Base-by-base conservation (phyloP, 2,797 vertebrate genomes). In the Pachyuromys duprasi region DNA sequence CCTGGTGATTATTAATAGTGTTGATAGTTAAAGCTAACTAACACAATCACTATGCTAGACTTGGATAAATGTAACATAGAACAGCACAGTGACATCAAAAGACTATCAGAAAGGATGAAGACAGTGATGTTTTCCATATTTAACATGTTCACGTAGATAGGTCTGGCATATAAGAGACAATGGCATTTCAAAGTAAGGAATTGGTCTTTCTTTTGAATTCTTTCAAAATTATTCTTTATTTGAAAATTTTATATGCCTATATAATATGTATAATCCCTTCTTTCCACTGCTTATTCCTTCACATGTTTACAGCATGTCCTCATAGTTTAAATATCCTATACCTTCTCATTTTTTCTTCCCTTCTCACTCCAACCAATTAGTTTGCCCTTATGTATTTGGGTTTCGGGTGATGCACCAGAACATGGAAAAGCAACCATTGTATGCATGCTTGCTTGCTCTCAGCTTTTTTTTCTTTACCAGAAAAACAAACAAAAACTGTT, bases 281-380 rank as follows among this genome's bases (percentile, higher is more conserved):
- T n/a, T 36, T 24, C 3, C 13, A 17, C 67, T 36, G 1, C 22
- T 13, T 20, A 69, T 36, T 69, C 22, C 13, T 69, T 86, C 20
- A 49, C 22, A 33, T 31, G 18, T 3, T 31, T 53, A 49, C 15
- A 36, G 22, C 1, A 17, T 69, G 20, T 7, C 7, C 28, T 70
- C 20, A 14, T 0, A 70, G 26, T 26, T 17, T 26, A 11, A 11
- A 53, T n/a, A 2, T 4, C 42, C 20, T 53, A 0, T n/a, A 22
- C 18, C 1, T 70, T 55, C 45, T 26, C 42, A 22, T 8, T 53
- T 11, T 33, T 45, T n/a, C 6, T 28, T 17, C 24, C 55, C 26
- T 55, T 26, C 4, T 20, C 49, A 70, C 49, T 55, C 4, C 22
- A 70, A 18, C 6, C 22, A 55, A 28, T 55, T 17, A 17, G 24